Conservation (phyloP, 1,140 invertebrate genomes). For the Drosophila saltans region DNA sequence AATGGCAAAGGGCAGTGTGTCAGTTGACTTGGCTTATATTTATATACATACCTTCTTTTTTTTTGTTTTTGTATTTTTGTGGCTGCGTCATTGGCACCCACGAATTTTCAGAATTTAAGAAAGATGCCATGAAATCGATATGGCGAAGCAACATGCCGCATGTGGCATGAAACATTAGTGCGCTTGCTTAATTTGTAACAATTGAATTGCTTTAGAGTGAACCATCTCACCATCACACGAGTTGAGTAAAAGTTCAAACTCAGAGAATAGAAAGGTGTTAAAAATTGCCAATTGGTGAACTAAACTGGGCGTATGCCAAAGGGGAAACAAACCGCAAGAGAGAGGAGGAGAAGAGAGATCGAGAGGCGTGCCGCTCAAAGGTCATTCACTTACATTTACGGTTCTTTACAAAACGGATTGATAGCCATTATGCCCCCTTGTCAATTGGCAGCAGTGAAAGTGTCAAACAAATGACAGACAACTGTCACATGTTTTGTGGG, state of each 20-base stretch:
- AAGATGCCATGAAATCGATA: slow-evolving; percentile 35
- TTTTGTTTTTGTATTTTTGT: slow-evolving; percentile 24
- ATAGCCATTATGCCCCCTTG: not conserved
- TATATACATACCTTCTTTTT: not conserved
- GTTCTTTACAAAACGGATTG: not conserved
- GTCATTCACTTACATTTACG: slow-evolving; percentile 7
- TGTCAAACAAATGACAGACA: slow-evolving; percentile 8
- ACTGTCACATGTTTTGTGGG: not conserved
- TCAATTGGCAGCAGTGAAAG: slow-evolving; percentile 20
- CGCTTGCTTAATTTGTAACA: slow-evolving; percentile 73
- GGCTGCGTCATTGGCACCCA: slow-evolving; percentile 38
- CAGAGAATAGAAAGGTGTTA: slow-evolving; percentile 81
- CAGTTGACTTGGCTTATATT: slow-evolving; percentile 31
- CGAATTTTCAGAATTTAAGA: slow-evolving; percentile 21
- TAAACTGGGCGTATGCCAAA: slow-evolving; percentile 54
- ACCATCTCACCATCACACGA: slow-evolving; percentile 20
- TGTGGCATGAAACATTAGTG: slow-evolving; percentile 73
- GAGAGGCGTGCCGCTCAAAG: slow-evolving; percentile 49
- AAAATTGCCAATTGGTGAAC: slow-evolving; percentile 52
- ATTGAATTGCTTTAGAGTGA: slow-evolving; percentile 60
- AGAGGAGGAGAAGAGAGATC: slow-evolving; percentile 17
- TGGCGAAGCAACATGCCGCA: slow-evolving; percentile 6
- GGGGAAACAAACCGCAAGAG: slow-evolving; percentile 27
- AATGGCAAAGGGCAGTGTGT: slow-evolving; percentile 75
- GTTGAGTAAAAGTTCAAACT: slow-evolving; percentile 54